phyloP scores from a whole-genome alignment of 2,113 vertebrate genomes.

The Neofelis nebulosa region DNA sequence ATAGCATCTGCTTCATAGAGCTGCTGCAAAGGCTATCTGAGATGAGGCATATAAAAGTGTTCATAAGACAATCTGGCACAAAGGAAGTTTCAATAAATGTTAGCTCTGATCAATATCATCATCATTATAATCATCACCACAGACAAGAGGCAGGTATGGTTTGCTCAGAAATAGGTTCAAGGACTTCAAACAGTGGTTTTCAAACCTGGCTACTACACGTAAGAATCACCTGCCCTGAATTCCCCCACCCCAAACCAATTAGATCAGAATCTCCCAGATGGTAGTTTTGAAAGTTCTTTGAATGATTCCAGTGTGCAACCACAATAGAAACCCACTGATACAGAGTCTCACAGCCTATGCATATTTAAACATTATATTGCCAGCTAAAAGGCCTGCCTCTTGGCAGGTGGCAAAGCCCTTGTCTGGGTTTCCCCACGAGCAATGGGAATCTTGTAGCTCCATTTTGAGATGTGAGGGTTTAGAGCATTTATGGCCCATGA shows the following conservation, averaged over 20 bases:
- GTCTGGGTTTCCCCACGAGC: constrained; percentile 66
- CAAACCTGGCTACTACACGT: not conserved
- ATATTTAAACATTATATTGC: constrained; percentile 71
- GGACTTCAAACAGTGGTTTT: constrained; percentile 59
- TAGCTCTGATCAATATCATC: not conserved
- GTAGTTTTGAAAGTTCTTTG: constrained; percentile 8
- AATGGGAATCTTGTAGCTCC: constrained; percentile 72
- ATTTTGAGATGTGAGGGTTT: constrained; percentile 67
- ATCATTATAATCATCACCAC: not conserved
- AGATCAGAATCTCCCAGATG: not conserved
- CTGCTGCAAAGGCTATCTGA: not conserved
- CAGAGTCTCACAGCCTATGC: not conserved
- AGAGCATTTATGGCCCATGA: constrained; percentile 71
- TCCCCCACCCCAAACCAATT: not conserved
- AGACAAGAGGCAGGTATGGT: constrained; percentile 68
- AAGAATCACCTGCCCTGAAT: not conserved
- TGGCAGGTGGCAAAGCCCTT: constrained; percentile 66
- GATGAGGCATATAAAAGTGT: not conserved
- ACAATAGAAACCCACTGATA: not conserved
- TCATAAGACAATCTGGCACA: not conserved
- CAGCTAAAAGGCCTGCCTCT: constrained; percentile 57
- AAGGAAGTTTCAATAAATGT: not conserved
- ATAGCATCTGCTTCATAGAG: not conserved
- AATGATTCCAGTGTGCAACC: not conserved
- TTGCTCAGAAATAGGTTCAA: constrained; percentile 69